Conservation (phyloP, 1,140 invertebrate species). For the Odontomachus brunneus region DNA sequence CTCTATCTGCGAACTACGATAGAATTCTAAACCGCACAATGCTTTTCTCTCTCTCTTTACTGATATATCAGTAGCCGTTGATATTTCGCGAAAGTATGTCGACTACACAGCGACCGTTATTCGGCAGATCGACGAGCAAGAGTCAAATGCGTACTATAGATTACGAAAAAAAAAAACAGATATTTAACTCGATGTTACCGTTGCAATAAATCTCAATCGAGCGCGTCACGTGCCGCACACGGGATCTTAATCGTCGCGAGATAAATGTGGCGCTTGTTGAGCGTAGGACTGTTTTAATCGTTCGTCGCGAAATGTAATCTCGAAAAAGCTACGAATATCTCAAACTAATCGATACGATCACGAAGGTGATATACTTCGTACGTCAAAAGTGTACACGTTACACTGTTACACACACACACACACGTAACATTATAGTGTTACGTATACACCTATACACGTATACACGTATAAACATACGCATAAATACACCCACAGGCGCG, state of each 20-base stretch:
- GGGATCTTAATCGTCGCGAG: background rate
- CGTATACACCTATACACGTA: too few species aligned
- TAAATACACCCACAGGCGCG: background rate
- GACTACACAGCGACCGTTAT: slow-evolving; percentile 16
- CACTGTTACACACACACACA: background rate
- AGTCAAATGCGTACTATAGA: slow-evolving; percentile 33
- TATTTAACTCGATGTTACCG: slow-evolving; percentile 67
- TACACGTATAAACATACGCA: too few species aligned
- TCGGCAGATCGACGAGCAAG: background rate
- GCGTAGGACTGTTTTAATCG: slow-evolving; percentile 31
- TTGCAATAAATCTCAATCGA: slow-evolving; percentile 59
- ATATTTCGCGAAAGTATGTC: slow-evolving; percentile 48
- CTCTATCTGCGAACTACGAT: slow-evolving; percentile 17
- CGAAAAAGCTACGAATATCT: slow-evolving; percentile 1
- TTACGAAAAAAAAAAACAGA: slow-evolving; percentile 22
- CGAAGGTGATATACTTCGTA: background rate
- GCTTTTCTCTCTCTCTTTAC: slow-evolving; percentile 20
- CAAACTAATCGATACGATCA: background rate
- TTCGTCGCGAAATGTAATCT: slow-evolving; percentile 21
- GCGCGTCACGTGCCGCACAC: too few species aligned
- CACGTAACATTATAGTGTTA: too few species aligned
- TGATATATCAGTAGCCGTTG: slow-evolving; percentile 45
- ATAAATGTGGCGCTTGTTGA: slow-evolving; percentile 26
- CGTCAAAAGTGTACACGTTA: background rate
- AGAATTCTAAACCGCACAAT: slow-evolving; percentile 31